Percentiles rank a stretch among this genome's conserved stretches.
These are phyloP conservation scores for Mystacides longicornis DNA, from an alignment of 2,888 invertebrate species.

Conservation along the genomic window DNA sequence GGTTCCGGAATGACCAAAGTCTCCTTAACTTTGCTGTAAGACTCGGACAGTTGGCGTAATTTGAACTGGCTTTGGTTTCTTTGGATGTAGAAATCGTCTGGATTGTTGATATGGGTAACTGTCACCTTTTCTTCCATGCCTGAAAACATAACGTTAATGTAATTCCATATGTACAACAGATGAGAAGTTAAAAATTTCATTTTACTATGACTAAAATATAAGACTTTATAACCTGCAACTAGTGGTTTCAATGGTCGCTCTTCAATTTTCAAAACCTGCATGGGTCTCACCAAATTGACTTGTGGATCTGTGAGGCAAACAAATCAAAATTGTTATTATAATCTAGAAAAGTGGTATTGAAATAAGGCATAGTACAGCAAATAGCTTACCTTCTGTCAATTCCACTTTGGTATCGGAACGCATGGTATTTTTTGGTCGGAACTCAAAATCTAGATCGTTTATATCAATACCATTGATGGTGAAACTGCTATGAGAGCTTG, in stretches of 20 bases:
- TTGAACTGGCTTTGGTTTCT: background rate
- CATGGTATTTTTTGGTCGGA: background rate
- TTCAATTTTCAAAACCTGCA: background rate
- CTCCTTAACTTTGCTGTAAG: conserved; percentile 7
- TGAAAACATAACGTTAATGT: conserved; percentile 28
- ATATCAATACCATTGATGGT: background rate
- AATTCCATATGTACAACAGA: background rate
- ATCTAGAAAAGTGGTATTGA: too few relatives aligned
- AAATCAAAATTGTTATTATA: too few relatives aligned
- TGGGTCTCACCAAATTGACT: background rate
- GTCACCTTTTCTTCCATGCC: conserved; percentile 45
- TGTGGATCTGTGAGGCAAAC: background rate
- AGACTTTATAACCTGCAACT: background rate
- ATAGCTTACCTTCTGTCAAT: too few relatives aligned
- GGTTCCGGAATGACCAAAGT: conserved; percentile 3
- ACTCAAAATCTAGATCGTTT: background rate
- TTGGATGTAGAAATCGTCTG: conserved; percentile 54
- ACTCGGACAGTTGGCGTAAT: conserved; percentile 5
- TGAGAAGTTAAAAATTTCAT: background rate
- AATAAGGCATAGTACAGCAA: background rate
- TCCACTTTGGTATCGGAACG: too few relatives aligned
- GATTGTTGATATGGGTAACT: conserved; percentile 53
- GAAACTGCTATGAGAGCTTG: background rate
- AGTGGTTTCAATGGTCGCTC: background rate
- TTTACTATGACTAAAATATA: background rate